Evolutionary conservation across 2,888 invertebrate genomes (phyloP), one percentile per base, ranked within the genome.

Genomic region (Eristalinus aeneus): DNA sequence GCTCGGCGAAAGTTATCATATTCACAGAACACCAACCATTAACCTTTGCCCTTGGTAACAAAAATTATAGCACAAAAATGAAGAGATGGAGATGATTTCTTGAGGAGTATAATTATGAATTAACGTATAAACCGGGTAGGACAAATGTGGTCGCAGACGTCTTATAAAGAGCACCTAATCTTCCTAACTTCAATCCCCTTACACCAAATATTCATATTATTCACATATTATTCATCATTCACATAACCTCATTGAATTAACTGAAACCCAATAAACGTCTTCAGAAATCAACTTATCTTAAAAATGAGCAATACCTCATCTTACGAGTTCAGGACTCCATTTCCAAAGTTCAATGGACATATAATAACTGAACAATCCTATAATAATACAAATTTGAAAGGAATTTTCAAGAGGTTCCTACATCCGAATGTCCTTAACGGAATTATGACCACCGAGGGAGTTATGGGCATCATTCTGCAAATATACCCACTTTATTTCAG

Each of bases 1-100:
- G 91, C 3, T 88, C 88, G 27, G 88, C 64, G 1, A 87, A 87
- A 12, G 77, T 86, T 5, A 85, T 74, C 34, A 88, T 88, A 11
- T 81, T 65, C 23, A 88, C 88, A 0, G 85, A 83, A 60, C 80
- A 80, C 34, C 77, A 81, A 32, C 74, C 84, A 0, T 63, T 80
- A 11, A 87, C 80, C 0, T 81, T 73, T n/a, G 84, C 87, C 0
- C 31, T 88, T 0, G 84, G 82, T 27, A 88, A 82, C n/a, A 88
- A 85, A 68, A 88, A 88, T 22, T 61, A 75, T 9, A 81, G 81
- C 46, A 22, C 23, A 0, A 80, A 86, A 69, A 82, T 85, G 85
- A 87, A 88, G 63, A 16, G 79, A 11, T 88, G 88, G 86, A 88
- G 10, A n/a, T n/a, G n/a, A n/a, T n/a, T n/a, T n/a, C n/a, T n/a